Evolutionary conservation across 2,888 invertebrate species (phyloP).

Genomic region (Macrophya alboannulata): DNA sequence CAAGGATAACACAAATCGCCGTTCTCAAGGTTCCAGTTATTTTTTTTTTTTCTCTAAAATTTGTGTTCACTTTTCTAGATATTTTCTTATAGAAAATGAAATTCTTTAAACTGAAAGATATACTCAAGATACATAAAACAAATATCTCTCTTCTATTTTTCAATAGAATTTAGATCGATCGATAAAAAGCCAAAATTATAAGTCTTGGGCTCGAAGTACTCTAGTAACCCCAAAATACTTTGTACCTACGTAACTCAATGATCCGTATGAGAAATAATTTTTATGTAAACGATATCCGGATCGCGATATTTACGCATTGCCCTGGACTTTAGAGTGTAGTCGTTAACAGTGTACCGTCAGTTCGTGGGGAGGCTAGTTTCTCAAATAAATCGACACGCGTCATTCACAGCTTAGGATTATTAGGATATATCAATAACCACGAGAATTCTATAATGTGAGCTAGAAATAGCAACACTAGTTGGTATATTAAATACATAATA

Average conservation of each 20-base stretch:
- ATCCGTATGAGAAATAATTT: background rate
- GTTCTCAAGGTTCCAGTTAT: background rate
- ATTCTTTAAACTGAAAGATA: background rate
- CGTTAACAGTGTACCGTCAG: constrained; percentile 35
- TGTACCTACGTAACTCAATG: background rate
- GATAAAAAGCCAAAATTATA: too few species aligned
- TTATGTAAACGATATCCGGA: constrained; percentile 15
- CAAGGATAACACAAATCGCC: background rate
- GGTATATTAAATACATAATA: background rate
- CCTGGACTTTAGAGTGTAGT: background rate
- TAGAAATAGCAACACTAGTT: background rate
- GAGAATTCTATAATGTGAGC: background rate
- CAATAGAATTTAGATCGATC: too few species aligned
- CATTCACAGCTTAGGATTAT: constrained; percentile 56
- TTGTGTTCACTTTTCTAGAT: too few species aligned
- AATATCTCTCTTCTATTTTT: too few species aligned
- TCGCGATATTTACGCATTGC: background rate
- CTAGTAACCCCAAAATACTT: background rate
- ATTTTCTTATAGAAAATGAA: too few species aligned
- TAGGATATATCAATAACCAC: constrained; percentile 46
- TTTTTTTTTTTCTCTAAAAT: too few species aligned
- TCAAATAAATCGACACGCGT: constrained; percentile 26
- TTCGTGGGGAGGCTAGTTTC: constrained; percentile 54
- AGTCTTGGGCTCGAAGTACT: background rate
- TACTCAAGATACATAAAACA: background rate